phyloP scores from a whole-genome alignment of 2,888 invertebrate genomes.

The Pseudococcus longispinus region DNA sequence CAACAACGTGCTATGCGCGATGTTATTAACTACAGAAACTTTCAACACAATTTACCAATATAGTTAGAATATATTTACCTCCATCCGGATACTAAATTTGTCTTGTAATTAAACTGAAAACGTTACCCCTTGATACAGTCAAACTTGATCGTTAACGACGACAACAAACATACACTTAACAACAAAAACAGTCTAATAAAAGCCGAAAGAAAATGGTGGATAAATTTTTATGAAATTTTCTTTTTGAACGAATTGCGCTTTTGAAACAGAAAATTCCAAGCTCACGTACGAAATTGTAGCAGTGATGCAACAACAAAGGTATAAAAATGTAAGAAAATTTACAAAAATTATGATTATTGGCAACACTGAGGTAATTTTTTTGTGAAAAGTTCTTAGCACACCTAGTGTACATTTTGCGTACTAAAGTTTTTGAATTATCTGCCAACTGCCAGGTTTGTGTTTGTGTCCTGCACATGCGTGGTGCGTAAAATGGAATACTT shows the following conservation, averaged over 20 bases:
- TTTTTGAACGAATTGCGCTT: constrained; percentile 20
- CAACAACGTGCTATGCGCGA: constrained; percentile 30
- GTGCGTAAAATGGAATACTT: not conserved
- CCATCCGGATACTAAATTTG: constrained; percentile 49
- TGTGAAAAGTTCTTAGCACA: not conserved
- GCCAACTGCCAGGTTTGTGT: not conserved
- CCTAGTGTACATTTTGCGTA: not conserved
- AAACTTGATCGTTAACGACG: constrained; percentile 52
- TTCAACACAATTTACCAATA: constrained; percentile 3
- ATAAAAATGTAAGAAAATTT: not conserved
- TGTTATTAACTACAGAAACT: constrained; percentile 18
- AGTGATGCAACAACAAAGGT: not conserved
- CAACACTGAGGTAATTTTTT: not conserved
- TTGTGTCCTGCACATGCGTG: not conserved
- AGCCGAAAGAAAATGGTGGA: constrained; percentile 51
- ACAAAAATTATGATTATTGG: not conserved
- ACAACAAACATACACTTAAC: constrained; percentile 52
- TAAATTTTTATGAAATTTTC: not conserved
- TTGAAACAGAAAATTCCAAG: not conserved
- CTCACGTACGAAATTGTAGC: not conserved
- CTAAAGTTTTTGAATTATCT: not conserved
- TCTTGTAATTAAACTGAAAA: constrained; percentile 8
- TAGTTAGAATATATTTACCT: constrained; percentile 53
- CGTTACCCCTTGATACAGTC: not conserved
- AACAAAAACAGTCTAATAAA: constrained; percentile 26